Percentiles rank a stretch among this genome's conserved stretches.
These are phyloP conservation scores for Rhinophrynus dorsalis DNA, from an alignment of 2,797 vertebrate genomes.

Conservation along the genomic window DNA sequence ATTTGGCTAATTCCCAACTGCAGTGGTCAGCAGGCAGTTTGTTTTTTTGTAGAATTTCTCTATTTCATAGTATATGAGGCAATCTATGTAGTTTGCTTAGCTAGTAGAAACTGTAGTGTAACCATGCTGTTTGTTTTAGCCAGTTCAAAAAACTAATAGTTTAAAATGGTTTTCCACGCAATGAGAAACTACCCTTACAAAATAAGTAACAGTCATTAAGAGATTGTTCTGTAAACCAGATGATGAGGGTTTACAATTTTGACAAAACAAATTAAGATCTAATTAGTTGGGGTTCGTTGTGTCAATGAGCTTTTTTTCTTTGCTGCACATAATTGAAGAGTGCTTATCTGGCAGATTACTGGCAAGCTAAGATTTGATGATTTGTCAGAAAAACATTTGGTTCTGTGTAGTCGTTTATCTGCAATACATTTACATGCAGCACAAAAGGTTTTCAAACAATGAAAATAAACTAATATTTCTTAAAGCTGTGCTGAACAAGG, in stretches of 20 bases:
- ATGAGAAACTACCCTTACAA: constrained; percentile 13
- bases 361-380: constrained; percentile 34
- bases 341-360: constrained; percentile 32
- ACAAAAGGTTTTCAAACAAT: constrained; percentile 28
- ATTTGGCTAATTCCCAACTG: too few relatives aligned
- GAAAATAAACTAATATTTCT: too few relatives aligned
- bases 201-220: constrained; percentile 23
- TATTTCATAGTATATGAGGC: too few relatives aligned
- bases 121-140: background rate
- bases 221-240: constrained; percentile 25
- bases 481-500: too few relatives aligned
- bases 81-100: background rate
- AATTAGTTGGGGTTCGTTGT: constrained; percentile 38
- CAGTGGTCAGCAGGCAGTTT: too few relatives aligned
- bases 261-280: constrained; percentile 35
- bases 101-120: background rate
- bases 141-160: constrained; percentile 15
- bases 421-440: constrained; percentile 13
- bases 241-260: constrained; percentile 29
- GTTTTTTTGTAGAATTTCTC: too few relatives aligned
- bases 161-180: constrained; percentile 13
- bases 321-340: constrained; percentile 39
- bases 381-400: constrained; percentile 30
- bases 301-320: constrained; percentile 18
- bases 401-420: constrained; percentile 12